Evolutionary conservation across 1,140 invertebrate species (phyloP), one percentile per base, ranked within the genome.

Genomic region (Reticulitermes speratus): DNA sequence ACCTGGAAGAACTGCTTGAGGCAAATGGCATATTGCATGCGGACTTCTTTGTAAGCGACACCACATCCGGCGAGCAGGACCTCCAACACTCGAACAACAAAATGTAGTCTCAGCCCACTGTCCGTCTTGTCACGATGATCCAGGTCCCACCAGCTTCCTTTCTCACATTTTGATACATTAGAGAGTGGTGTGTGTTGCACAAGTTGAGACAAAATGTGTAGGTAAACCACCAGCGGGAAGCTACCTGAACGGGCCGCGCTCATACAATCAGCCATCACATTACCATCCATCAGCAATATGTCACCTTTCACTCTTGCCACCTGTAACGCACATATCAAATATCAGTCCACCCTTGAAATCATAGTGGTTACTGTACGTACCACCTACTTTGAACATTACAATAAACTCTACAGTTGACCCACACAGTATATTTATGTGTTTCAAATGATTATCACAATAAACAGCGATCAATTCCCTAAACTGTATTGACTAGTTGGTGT

Each of bases 1-100:
- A 52, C 48, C 38, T 38, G 30, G 44, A 85, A 84, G 83, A 84
- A 84, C 32, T 52, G 12, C 83, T 44, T 52, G 32, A 84, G 48
- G 32, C 23, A 30, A 8, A 25, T 2, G 16, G 83, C 83, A 19
- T 44, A 25, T 32, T 84, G 48, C 32, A 32, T 84, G 32, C 44
- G 83, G n/a, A 32, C 11, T 9, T 30, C 25, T n/a, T 32, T 44
- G 48, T 84, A 9, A 25, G 9, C 0, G 12, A 25, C 83, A 44
- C 83, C 48, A 84, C 83, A 84, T 9, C 83, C 83, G 2, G 44
- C n/a, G 8, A 84, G 8, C 8, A 84, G 38, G 19, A 84, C 16
- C 32, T 84, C 83, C 44, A 84, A 44, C 32, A 44, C 83, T 44
- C 48, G 44, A 8, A 84, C 44, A 45, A 21, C 25, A 32, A 84